phyloP scores from a whole-genome alignment of 2,113 vertebrate species.

The Seriola aureovittata region DNA sequence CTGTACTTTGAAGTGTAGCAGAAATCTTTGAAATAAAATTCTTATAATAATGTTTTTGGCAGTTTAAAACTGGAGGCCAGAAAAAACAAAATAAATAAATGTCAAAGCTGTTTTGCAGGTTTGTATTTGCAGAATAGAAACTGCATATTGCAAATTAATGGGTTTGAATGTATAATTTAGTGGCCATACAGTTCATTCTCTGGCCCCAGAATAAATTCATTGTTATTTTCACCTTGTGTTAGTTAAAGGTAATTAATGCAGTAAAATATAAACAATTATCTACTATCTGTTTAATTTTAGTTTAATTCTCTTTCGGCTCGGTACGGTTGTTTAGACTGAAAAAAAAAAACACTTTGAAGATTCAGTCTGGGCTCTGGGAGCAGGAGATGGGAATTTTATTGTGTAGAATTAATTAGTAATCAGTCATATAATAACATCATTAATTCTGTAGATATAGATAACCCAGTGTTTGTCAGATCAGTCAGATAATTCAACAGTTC shows the following conservation, averaged over 20 bases:
- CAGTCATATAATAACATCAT: not conserved
- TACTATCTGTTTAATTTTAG: not conserved
- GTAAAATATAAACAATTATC: not conserved
- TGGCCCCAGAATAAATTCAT: no score
- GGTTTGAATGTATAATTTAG: not conserved
- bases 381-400: not conserved
- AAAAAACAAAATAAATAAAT: no score
- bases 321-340: not conserved
- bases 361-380: not conserved
- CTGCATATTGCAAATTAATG: no score
- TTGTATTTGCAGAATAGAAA: not conserved
- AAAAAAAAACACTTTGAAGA: no score
- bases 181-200: no score
- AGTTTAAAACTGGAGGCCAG: no score
- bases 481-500: constrained; percentile 13
- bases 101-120: no score
- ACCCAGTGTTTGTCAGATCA: not conserved
- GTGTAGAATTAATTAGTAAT: not conserved
- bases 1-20: not conserved
- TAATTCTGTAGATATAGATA: not conserved
- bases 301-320: no score
- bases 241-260: not conserved
- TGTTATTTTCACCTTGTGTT: no score
- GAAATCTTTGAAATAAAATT: not conserved
- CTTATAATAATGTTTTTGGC: not conserved